These are phyloP conservation scores for Epinephelus cyanopodus DNA, from an alignment of 2,113 vertebrate genomes.

Conservation along the genomic window DNA sequence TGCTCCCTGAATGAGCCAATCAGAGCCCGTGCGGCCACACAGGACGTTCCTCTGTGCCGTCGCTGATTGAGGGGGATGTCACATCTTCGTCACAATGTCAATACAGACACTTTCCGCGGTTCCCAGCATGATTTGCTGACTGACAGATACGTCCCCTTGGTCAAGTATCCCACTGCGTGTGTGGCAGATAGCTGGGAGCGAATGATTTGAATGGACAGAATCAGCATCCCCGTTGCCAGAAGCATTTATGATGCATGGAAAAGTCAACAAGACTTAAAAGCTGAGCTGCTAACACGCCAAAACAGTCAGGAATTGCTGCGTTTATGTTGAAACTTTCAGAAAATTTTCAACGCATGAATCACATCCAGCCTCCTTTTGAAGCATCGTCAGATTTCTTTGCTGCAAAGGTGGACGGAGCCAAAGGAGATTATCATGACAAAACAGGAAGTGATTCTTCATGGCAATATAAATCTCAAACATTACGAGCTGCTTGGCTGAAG, in stretches of 20 bases:
- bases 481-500: conserved; percentile 12
- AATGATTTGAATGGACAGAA: conserved; percentile 7
- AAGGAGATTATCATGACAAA: conserved; percentile 31
- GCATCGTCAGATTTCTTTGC: background rate
- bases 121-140: conserved; percentile 37
- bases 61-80: conserved; percentile 77
- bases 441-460: conserved; percentile 55
- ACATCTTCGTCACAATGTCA: conserved; percentile 60
- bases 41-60: conserved; percentile 54
- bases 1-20: conserved; percentile 58
- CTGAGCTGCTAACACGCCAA: conserved; percentile 1
- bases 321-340: background rate
- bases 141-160: conserved; percentile 27
- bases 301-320: conserved; percentile 9
- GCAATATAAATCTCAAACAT: conserved; percentile 11
- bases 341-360: background rate
- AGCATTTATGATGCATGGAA: conserved; percentile 24
- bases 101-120: conserved; percentile 55
- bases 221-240: conserved; percentile 1
- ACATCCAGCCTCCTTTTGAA: conserved; percentile 27
- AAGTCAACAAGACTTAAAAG: conserved; percentile 32
- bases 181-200: background rate
- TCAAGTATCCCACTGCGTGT: conserved; percentile 31
- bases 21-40: conserved; percentile 29
- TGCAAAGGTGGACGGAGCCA: background rate